A percentile compares a stretch with the other conserved stretches of the same genome.
Evolutionary conservation across 2,797 vertebrate species (phyloP).

Genomic region (Ammospiza maritima): DNA sequence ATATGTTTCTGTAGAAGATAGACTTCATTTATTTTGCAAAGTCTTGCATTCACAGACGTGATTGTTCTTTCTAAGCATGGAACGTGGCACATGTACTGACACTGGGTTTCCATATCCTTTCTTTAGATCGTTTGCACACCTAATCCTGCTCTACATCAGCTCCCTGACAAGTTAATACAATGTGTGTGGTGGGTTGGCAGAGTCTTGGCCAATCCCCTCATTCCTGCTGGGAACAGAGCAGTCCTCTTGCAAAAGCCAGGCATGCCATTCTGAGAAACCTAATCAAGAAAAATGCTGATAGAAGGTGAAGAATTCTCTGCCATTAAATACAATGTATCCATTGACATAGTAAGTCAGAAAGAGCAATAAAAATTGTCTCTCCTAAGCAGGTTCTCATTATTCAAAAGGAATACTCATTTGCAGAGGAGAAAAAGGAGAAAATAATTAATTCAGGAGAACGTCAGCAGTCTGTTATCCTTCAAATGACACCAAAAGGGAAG

Average conservation of each 20-base stretch:
- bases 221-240: neutral
- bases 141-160: neutral
- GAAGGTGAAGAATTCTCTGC: neutral
- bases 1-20: neutral
- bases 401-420: neutral
- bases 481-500: neutral
- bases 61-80: neutral
- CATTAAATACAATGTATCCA: neutral
- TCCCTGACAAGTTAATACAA: neutral
- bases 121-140: neutral
- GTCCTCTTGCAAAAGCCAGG: neutral
- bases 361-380: neutral
- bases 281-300: neutral
- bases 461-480: neutral
- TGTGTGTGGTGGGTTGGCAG: neutral
- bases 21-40: neutral
- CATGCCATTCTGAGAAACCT: neutral
- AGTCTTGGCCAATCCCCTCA: neutral
- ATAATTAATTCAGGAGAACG: neutral
- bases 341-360: neutral
- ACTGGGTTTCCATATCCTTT: neutral
- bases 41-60: neutral
- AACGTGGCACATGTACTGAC: neutral
- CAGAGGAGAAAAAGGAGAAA: neutral
- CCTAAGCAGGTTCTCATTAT: neutral